Base-by-base conservation (phyloP, 2,888 invertebrate species). In the Mythimna loreyi region DNA sequence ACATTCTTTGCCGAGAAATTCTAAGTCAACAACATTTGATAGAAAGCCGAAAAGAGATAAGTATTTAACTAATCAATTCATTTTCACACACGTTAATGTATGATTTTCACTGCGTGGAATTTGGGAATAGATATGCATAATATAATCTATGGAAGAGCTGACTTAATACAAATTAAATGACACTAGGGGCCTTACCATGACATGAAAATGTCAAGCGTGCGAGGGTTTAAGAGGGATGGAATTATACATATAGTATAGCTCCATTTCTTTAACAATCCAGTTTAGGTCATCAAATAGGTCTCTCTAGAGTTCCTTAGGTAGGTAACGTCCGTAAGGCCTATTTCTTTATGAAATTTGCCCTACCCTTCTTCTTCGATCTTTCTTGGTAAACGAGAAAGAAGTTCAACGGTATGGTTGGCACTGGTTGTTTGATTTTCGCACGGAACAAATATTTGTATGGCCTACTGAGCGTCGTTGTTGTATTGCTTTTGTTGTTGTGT, bases 1-100 rank as follows among this genome's bases (percentile, higher is more conserved):
- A 71, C 62, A 66, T 72, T 73, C 59, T 67, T 57, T 33, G 45
- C 61, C 40, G 68, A 65, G 50, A 73, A 70, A 68, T 57, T 56
- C 25, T 67, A 60, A 66, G 70, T 70, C 57, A 66, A 64, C 49
- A 61, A 56, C 47, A 45, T 55, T 40, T 62, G 23, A 56, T 72
- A 75, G 72, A 75, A 83, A 80, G 77, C 59, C 21, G 36, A 30
- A 30, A 60, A 11, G 21, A 58, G 33, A 28, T 28, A 56, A 43
- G 25, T 33, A 45, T 53, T 72, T 47, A 8, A 52, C 11, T 67
- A 43, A 59, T 60, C 21, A 58, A 68, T 65, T 60, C 7, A 49
- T 50, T 73, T 73, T 62, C 28, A 75, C 63, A 33, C 2, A 30
- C 11, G 1, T 23, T 55, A 23, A 45, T 16, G 16, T 40, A 13